Evolutionary conservation across 2,113 vertebrate genomes (phyloP).

Genomic region (Scophthalmus maximus): DNA sequence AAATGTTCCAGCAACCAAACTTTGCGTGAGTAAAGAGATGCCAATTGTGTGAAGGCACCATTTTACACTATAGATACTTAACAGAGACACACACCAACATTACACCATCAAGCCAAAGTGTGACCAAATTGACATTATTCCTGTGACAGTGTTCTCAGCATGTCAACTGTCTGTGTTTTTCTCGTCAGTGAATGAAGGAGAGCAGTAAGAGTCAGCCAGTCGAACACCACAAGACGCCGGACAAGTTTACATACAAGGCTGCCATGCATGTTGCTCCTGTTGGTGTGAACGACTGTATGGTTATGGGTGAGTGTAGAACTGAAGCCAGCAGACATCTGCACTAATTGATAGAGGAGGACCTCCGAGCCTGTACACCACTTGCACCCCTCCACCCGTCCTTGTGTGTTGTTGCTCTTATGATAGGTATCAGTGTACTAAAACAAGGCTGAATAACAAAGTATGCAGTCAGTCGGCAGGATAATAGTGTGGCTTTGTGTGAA

Average conservation of each 20-base stretch:
- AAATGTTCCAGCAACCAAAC: no score
- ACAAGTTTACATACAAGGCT: background rate
- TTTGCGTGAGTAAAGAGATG: no score
- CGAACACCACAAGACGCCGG: background rate
- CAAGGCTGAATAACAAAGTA: conserved; percentile 71
- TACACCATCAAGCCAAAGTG: no score
- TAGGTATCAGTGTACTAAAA: conserved; percentile 79
- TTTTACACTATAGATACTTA: no score
- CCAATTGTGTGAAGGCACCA: no score
- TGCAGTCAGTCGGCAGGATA: conserved; percentile 67
- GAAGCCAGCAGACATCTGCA: conserved; percentile 54
- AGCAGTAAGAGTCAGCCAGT: background rate
- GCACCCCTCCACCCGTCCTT: conserved; percentile 17
- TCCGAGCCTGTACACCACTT: conserved; percentile 29
- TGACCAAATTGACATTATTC: background rate
- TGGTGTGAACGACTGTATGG: conserved; percentile 11
- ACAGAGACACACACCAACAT: no score
- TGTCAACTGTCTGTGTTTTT: no score
- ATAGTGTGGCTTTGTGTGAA: conserved; percentile 74
- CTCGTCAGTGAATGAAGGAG: background rate
- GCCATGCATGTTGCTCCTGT: conserved; percentile 16
- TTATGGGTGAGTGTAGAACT: conserved; percentile 35
- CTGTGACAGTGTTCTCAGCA: no score
- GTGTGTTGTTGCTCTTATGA: conserved; percentile 76
- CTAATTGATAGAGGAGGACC: conserved; percentile 64